Evolutionary conservation across 2,888 invertebrate species (phyloP).

Genomic region (Julus scandinavius): DNA sequence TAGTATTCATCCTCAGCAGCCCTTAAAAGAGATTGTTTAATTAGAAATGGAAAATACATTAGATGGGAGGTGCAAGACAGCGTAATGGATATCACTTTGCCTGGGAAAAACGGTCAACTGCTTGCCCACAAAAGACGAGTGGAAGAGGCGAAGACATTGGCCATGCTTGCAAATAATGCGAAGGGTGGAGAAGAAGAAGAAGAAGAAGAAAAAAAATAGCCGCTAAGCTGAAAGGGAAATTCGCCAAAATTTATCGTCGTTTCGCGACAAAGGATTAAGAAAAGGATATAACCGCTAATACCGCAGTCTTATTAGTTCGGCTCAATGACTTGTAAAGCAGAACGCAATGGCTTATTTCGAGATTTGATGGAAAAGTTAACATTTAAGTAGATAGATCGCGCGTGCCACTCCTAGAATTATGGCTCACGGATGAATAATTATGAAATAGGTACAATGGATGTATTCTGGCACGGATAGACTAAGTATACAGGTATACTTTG

Average conservation of each 20-base stretch:
- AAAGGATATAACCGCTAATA: background rate
- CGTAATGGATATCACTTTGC: background rate
- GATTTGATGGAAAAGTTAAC: slow-evolving; percentile 27
- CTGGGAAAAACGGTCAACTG: background rate
- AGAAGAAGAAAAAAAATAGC: too few relatives aligned
- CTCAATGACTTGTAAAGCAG: slow-evolving; percentile 35
- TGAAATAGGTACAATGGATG: too few relatives aligned
- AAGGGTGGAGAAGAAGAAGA: background rate
- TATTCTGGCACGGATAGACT: too few relatives aligned
- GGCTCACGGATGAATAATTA: background rate
- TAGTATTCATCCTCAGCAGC: slow-evolving; percentile 13
- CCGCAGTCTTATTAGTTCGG: slow-evolving; percentile 42
- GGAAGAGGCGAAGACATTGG: background rate
- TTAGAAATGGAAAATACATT: background rate
- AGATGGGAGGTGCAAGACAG: background rate
- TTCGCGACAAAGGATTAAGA: slow-evolving; percentile 37
- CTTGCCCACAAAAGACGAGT: background rate
- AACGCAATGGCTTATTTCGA: slow-evolving; percentile 26
- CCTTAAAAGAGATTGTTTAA: slow-evolving; percentile 38
- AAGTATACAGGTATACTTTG: too few relatives aligned
- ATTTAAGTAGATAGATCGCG: background rate
- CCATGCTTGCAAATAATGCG: background rate
- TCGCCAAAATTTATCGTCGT: slow-evolving; percentile 4
- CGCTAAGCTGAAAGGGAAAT: background rate
- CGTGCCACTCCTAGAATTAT: background rate